Conservation (phyloP, 2,113 vertebrate species). For the Turdus rufiventris region DNA sequence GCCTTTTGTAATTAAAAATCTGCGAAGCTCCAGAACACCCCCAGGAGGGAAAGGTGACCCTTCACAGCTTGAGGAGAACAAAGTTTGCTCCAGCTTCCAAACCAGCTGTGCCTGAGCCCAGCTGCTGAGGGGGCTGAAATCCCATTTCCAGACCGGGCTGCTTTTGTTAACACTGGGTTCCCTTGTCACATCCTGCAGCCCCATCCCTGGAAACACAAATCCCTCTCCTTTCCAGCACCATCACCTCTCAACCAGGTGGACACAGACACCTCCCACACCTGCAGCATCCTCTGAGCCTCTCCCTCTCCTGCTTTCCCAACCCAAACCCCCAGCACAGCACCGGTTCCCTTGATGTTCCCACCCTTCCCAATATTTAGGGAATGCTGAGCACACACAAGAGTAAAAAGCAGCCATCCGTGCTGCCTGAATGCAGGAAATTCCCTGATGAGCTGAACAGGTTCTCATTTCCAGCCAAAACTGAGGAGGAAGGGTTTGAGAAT, state of each 20-base stretch:
- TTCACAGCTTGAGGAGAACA: not conserved
- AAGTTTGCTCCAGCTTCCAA: not conserved
- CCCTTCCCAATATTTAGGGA: not conserved
- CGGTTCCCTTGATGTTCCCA: not conserved
- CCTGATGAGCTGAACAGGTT: not conserved
- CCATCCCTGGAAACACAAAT: not conserved
- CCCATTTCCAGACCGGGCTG: not conserved
- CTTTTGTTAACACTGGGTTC: not conserved
- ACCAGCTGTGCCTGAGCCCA: not conserved
- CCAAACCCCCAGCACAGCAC: not conserved
- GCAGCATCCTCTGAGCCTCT: not conserved
- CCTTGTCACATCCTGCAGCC: not conserved
- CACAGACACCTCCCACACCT: fast-evolving
- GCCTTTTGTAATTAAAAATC: not conserved
- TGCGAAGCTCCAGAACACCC: not conserved
- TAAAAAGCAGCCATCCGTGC: fast-evolving
- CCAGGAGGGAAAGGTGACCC: not conserved
- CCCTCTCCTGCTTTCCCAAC: not conserved
- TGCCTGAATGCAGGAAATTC: fast-evolving
- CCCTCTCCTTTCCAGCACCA: not conserved
- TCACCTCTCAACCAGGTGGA: fast-evolving
- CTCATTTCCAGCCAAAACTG: not conserved
- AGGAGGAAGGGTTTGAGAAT: not conserved
- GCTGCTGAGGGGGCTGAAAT: not conserved
- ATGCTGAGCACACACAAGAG: not conserved